Evolutionary conservation across 2,113 vertebrate species (phyloP).

Genomic region (Oenanthe melanoleuca): DNA sequence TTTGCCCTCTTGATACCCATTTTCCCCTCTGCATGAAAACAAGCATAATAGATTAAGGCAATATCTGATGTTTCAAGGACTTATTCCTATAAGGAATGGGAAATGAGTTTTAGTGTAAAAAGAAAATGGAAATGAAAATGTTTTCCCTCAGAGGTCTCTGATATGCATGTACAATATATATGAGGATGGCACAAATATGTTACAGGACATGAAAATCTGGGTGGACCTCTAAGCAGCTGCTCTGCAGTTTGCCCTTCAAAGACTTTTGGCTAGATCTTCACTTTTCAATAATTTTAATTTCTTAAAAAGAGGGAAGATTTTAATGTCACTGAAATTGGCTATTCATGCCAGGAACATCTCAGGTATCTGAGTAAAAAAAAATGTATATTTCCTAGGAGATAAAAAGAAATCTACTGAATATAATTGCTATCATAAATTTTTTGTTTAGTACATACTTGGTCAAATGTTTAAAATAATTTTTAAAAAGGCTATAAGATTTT

Average conservation of each 20-base stretch:
- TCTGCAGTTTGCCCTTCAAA: not conserved
- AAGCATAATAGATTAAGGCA: not conserved
- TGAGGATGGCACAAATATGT: not conserved
- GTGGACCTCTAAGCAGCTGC: not conserved
- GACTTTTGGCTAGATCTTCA: not conserved
- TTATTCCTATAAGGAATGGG: not conserved
- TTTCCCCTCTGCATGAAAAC: not conserved
- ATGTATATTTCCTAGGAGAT: not conserved
- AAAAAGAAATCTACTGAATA: not conserved
- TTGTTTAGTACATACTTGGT: not conserved
- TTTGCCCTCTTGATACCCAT: not conserved
- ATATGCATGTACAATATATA: not conserved
- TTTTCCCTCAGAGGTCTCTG: not conserved
- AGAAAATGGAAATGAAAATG: not conserved
- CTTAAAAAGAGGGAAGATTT: not conserved
- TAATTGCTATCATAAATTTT: not conserved
- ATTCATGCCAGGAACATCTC: not conserved
- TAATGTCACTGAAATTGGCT: not conserved
- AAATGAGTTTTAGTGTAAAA: not conserved
- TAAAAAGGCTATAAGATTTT: rapidly evolving
- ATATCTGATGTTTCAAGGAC: not conserved
- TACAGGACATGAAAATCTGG: not conserved
- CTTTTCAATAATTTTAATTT: not conserved
- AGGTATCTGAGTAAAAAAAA: not conserved
- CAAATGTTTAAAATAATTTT: not conserved